Evolutionary conservation across 2,888 invertebrate genomes (phyloP).

Genomic region (Apamea sordens): DNA sequence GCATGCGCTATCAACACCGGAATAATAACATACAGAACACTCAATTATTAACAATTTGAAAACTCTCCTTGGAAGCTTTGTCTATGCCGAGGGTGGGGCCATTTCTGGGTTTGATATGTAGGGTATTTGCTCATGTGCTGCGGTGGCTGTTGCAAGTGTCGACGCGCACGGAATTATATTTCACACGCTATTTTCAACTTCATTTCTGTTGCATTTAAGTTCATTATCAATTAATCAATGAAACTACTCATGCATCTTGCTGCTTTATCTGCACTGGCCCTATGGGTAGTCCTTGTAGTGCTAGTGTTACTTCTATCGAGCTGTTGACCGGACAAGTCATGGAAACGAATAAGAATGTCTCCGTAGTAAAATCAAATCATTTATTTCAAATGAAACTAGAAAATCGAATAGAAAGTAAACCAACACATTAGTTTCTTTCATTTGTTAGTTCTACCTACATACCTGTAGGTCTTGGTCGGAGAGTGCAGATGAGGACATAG

Average conservation of each 20-base stretch:
- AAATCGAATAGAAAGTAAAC: not conserved
- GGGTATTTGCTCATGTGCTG: not conserved
- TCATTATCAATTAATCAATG: not conserved
- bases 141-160: not conserved
- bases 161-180: not conserved
- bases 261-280: not conserved
- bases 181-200: not conserved
- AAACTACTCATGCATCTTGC: not conserved
- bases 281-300: not conserved
- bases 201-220: not conserved
- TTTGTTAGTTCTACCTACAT: constrained; percentile 39
- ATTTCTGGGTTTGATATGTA: not conserved
- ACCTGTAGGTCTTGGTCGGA: constrained; percentile 95
- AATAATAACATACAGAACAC: not conserved
- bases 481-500: constrained; percentile 95
- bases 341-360: not conserved
- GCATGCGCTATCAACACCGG: not conserved
- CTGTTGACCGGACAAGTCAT: not conserved
- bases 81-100: not conserved
- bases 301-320: not conserved
- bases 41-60: not conserved
- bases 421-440: not conserved
- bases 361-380: not conserved
- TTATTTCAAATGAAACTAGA: not conserved
- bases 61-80: not conserved